Conservation (phyloP, 2,797 vertebrate genomes). For the Selene dorsalis region DNA sequence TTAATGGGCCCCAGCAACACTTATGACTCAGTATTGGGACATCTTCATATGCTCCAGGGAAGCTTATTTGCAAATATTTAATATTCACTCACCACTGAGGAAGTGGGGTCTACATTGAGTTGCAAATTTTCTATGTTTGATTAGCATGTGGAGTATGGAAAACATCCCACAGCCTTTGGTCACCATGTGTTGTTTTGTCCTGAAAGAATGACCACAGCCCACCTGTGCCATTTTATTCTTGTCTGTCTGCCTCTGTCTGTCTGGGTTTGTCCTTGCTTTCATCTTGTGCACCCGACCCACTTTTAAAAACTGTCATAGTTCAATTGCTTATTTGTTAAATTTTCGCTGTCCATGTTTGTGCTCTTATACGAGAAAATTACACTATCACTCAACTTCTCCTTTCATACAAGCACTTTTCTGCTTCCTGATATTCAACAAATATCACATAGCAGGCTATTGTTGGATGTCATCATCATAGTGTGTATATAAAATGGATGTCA, state of each 20-base stretch:
- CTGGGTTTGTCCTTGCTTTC: constrained; percentile 40
- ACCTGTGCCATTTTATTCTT: constrained; percentile 39
- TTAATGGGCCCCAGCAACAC: constrained; percentile 20
- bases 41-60: constrained; percentile 44
- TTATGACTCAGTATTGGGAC: constrained; percentile 29
- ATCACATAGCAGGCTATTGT: constrained; percentile 1
- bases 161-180: constrained; percentile 49
- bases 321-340: constrained; percentile 28
- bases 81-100: constrained; percentile 68
- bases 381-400: not conserved
- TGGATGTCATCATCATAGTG: constrained; percentile 3
- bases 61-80: constrained; percentile 80
- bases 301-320: constrained; percentile 23
- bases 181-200: constrained; percentile 40
- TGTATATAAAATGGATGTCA: not conserved
- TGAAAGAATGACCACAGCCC: constrained; percentile 34
- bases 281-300: constrained; percentile 35
- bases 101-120: constrained; percentile 72
- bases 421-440: constrained; percentile 29
- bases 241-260: constrained; percentile 14
- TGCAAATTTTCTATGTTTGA: constrained; percentile 75
- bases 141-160: constrained; percentile 67
- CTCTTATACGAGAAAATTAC: not conserved
- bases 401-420: not conserved
- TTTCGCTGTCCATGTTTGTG: constrained; percentile 23